Percentiles rank a stretch among this genome's conserved stretches.
Conservation (phyloP, 2,888 invertebrate genomes). For the Idaea dimidiata region DNA sequence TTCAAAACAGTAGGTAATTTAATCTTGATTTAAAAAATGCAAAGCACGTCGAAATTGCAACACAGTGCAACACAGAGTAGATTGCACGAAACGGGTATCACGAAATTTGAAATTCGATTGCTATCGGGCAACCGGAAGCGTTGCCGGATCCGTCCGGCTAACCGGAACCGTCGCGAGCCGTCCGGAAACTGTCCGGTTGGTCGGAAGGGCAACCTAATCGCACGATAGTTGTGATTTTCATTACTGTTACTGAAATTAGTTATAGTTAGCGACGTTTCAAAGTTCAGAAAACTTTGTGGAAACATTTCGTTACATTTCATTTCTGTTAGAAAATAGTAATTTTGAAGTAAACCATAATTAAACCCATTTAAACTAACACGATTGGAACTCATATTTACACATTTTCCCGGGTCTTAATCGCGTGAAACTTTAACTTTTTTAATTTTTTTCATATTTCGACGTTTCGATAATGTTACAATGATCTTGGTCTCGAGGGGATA, state of each 20-base stretch:
- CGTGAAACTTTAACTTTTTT: too few relatives aligned
- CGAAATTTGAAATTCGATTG: slow-evolving; percentile 51
- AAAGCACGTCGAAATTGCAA: slow-evolving; percentile 13
- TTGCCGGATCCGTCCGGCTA: slow-evolving; percentile 10
- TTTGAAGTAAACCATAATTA: too few relatives aligned
- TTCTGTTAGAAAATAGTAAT: too few relatives aligned
- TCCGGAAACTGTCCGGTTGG: slow-evolving; percentile 10
- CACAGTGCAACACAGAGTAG: slow-evolving; percentile 10
- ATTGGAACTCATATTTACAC: too few relatives aligned
- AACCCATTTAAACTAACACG: too few relatives aligned
- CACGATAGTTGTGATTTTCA: slow-evolving; percentile 16
- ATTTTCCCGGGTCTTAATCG: too few relatives aligned
- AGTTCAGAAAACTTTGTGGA: not conserved
- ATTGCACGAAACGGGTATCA: slow-evolving; percentile 20
- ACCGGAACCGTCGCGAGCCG: slow-evolving; percentile 10
- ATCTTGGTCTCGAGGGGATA: too few relatives aligned
- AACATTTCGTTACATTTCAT: not conserved
- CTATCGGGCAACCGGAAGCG: slow-evolving; percentile 25
- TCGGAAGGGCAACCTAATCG: slow-evolving; percentile 7
- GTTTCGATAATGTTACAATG: too few relatives aligned
- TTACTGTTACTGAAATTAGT: slow-evolving; percentile 22
- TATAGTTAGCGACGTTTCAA: slow-evolving; percentile 2
- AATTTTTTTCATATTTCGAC: too few relatives aligned
- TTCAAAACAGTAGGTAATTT: slow-evolving; percentile 14
- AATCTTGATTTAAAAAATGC: slow-evolving; percentile 17